phyloP scores from a whole-genome alignment of 2,888 invertebrate species.

The Eilema griseolum region DNA sequence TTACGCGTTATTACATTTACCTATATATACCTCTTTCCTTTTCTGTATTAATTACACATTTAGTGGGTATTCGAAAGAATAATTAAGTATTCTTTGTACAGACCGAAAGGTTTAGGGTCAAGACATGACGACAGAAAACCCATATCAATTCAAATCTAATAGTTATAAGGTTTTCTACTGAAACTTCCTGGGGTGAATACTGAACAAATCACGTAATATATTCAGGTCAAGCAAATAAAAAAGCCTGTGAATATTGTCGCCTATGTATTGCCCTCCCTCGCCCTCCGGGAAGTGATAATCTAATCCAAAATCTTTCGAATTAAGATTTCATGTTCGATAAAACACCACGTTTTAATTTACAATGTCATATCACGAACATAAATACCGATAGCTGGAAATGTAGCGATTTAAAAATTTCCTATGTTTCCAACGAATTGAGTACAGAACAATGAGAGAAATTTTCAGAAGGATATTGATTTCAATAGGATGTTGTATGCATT shows the following conservation, averaged over 20 bases:
- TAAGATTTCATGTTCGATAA: background rate
- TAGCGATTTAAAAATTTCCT: background rate
- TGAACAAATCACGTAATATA: background rate
- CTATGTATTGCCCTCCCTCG: conserved; percentile 6
- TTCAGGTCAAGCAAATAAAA: conserved; percentile 2
- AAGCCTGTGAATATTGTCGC: background rate
- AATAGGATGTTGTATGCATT: too few relatives aligned
- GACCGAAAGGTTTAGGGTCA: background rate
- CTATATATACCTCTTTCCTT: background rate
- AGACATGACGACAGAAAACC: background rate
- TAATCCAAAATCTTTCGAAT: conserved; percentile 11
- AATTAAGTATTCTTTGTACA: background rate
- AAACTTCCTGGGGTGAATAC: background rate
- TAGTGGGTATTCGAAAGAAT: too few relatives aligned
- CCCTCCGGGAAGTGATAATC: background rate
- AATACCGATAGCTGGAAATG: background rate
- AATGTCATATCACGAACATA: conserved; percentile 1
- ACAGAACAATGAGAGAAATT: background rate
- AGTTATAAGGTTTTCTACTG: background rate
- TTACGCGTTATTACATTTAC: background rate
- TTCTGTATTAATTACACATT: background rate
- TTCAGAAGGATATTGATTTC: background rate
- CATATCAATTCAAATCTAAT: background rate
- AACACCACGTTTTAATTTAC: background rate
- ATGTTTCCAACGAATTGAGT: background rate